Conservation (phyloP, 2,888 invertebrate species). For the Camponotus fellah region DNA sequence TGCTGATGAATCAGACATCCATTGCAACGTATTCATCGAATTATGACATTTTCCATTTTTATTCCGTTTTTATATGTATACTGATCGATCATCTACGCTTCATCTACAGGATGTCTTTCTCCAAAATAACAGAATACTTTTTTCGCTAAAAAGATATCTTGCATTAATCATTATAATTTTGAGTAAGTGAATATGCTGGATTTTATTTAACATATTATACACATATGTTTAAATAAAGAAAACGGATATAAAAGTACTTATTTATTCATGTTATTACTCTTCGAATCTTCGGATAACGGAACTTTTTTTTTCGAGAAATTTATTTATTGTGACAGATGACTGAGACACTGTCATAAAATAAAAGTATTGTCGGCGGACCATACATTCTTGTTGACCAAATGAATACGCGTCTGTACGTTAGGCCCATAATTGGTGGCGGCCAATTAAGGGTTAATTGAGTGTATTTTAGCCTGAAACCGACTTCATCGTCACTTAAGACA, state of each 20-base stretch:
- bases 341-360: constrained; percentile 67
- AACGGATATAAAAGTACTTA: constrained; percentile 22
- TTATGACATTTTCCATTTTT: constrained; percentile 19
- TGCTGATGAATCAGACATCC: constrained; percentile 22
- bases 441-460: constrained; percentile 82
- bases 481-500: constrained; percentile 73
- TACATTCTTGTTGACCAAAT: constrained; percentile 80
- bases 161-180: not conserved
- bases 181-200: not conserved
- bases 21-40: constrained; percentile 9
- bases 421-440: constrained; percentile 77
- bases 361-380: constrained; percentile 67
- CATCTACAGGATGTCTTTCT: not conserved
- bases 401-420: constrained; percentile 79
- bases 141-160: not conserved
- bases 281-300: constrained; percentile 46
- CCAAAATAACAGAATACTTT: not conserved
- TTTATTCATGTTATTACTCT: constrained; percentile 5
- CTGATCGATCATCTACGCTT: not conserved
- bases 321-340: constrained; percentile 49
- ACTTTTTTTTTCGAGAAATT: constrained; percentile 55
- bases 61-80: not conserved
- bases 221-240: constrained; percentile 15
- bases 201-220: not conserved
- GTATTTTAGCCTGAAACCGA: constrained; percentile 80